These are phyloP conservation scores for Nymphalis io DNA, from an alignment of 1,140 invertebrate genomes.

Conservation along the genomic window DNA sequence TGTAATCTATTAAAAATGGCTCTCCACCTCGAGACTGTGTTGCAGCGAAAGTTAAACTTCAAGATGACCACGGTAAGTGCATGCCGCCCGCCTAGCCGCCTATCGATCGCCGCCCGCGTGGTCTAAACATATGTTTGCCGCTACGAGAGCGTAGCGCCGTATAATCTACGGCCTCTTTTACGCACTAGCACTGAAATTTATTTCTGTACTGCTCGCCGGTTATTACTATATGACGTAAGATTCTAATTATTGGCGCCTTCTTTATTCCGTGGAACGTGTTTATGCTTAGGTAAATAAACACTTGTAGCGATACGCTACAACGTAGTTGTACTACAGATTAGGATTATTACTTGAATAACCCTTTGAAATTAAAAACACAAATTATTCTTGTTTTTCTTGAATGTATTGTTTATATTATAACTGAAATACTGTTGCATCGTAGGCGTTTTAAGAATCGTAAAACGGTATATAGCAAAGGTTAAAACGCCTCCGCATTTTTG, in stretches of 20 bases:
- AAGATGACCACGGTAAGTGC: slow-evolving; percentile 79
- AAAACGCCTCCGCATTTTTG: slow-evolving; percentile 1
- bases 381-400: not conserved
- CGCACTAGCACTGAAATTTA: slow-evolving; percentile 24
- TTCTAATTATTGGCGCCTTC: slow-evolving; percentile 38
- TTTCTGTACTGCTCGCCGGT: slow-evolving; percentile 24
- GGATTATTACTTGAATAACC: not conserved
- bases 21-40: slow-evolving; percentile 75
- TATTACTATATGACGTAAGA: slow-evolving; percentile 35
- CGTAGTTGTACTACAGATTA: slow-evolving; percentile 31
- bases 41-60: slow-evolving; percentile 78
- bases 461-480: not conserved
- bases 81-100: slow-evolving; percentile 55
- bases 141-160: slow-evolving; percentile 62
- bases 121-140: slow-evolving; percentile 70
- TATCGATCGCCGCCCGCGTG: slow-evolving; percentile 74
- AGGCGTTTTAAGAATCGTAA: not conserved
- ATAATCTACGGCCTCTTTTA: slow-evolving; percentile 48
- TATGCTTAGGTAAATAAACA: slow-evolving; percentile 72
- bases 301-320: slow-evolving; percentile 60
- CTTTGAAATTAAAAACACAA: not conserved
- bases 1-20: slow-evolving; percentile 60
- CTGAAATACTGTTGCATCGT: not conserved
- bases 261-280: slow-evolving; percentile 34
- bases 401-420: not conserved